A percentile compares a stretch with the other conserved stretches of the same genome.
These are phyloP conservation scores for Drosophila percnosoma DNA, from an alignment of 2,888 invertebrate species.

Conservation along the genomic window DNA sequence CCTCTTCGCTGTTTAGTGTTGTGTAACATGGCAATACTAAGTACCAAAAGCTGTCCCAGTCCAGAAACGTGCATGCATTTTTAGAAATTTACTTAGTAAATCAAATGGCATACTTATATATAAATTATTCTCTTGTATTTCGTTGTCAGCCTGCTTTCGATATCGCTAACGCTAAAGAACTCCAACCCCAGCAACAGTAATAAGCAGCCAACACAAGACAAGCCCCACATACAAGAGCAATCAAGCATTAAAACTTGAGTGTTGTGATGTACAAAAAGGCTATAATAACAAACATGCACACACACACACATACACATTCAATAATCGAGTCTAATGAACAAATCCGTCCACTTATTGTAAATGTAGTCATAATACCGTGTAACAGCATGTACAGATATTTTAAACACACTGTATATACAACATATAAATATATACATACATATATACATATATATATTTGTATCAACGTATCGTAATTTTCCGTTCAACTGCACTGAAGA, in stretches of 20 bases:
- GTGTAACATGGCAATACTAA: constrained; percentile 49
- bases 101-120: constrained; percentile 6
- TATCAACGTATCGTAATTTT: constrained; percentile 41
- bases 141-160: constrained; percentile 72
- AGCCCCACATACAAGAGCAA: constrained; percentile 27
- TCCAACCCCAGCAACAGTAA: constrained; percentile 47
- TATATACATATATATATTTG: constrained; percentile 28
- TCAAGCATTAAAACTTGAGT: constrained; percentile 25
- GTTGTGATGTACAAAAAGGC: constrained; percentile 31
- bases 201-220: constrained; percentile 39
- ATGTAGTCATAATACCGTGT: constrained; percentile 25
- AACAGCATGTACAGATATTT: constrained; percentile 23
- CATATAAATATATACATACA: constrained; percentile 6
- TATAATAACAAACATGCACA: constrained; percentile 20
- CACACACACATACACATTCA: background rate
- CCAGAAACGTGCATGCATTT: constrained; percentile 22
- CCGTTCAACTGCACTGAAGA: constrained; percentile 59
- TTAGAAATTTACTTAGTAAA: background rate
- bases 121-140: constrained; percentile 69
- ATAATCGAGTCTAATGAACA: constrained; percentile 23
- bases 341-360: constrained; percentile 45
- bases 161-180: constrained; percentile 66
- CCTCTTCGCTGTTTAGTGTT: constrained; percentile 56
- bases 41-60: constrained; percentile 1
- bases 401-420: constrained; percentile 7